Evolutionary conservation across 1,140 invertebrate genomes (phyloP), one percentile per base, ranked within the genome.

Genomic region (Drosophila watanabei): DNA sequence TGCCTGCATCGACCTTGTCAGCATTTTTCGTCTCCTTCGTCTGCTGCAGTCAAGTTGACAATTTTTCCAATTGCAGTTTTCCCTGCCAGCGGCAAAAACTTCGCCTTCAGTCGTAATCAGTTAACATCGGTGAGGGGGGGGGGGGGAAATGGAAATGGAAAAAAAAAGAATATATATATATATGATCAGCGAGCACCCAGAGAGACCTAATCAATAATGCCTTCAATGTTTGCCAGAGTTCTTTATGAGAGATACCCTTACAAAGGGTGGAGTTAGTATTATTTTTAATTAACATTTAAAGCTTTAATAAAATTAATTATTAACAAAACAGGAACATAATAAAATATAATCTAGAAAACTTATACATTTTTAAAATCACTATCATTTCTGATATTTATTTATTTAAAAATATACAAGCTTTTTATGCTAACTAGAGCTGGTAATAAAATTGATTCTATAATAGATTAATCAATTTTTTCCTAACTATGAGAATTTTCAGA

Each of bases 1-100:
- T 35, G 24, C 33, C 57, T 70, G 64, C 75, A 78, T 57, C 85
- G 84, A 89, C 85, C 84, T 89, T 87, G 84, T 89, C 80, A 84
- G 80, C 84, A 58, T 57, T 80, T 84, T 83, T 73, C 65, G 71
- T 65, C 61, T 65, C 75, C 58, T 69, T 65, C 61, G 61, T 75
- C 58, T 69, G 54, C 48, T 79, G 56, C 61, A 78, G 75, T 78
- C 61, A 63, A 69, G 79, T 88, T 87, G 84, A 89, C 84, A 89
- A 76, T 88, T 87, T 86, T 77, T 65, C 32, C 58, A 61, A 54
- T 76, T 76, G 71, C 75, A 76, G 43, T 75, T 72, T 70, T 63
- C 51, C 37, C 65, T 58, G 49, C 69, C 32, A 72, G 57, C 77
- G 57, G 48, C 30, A 56, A 57, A 66, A 66, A 64, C 66, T 78